A percentile compares a stretch with the other conserved stretches of the same genome.
These are phyloP conservation scores for Hetaerina titia DNA, from an alignment of 2,888 invertebrate genomes.

Conservation along the genomic window DNA sequence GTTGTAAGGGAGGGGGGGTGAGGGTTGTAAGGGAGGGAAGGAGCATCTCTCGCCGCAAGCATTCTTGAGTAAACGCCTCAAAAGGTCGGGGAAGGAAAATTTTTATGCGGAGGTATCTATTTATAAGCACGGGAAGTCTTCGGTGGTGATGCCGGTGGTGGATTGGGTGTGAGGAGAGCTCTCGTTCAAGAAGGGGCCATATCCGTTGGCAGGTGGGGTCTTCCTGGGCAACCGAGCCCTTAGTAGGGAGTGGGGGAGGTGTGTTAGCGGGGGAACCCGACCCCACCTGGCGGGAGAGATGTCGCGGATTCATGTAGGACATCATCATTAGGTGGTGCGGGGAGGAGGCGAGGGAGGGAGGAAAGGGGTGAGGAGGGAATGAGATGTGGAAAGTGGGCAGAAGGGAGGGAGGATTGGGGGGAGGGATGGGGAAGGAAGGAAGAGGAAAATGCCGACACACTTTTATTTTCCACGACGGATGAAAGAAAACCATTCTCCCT, in stretches of 20 bases:
- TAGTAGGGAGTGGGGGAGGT: neutral
- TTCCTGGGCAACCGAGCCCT: slow-evolving; percentile 1
- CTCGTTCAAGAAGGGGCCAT: neutral
- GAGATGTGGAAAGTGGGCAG: neutral
- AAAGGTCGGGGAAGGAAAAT: neutral
- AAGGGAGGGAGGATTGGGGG: neutral
- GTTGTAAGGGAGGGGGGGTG: too few relatives aligned
- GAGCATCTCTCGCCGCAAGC: neutral
- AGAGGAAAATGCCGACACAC: neutral
- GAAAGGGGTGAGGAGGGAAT: neutral
- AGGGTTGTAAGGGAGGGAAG: neutral
- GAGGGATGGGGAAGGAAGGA: neutral
- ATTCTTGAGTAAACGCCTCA: neutral
- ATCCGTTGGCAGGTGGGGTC: slow-evolving; percentile 9
- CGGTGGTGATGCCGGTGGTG: neutral
- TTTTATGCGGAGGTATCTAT: neutral
- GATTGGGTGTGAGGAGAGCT: neutral
- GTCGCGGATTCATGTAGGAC: slow-evolving; percentile 10
- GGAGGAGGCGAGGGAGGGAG: neutral
- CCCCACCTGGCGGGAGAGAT: neutral
- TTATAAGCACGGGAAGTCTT: neutral
- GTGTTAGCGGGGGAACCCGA: neutral
- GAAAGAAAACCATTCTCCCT: neutral
- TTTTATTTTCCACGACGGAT: neutral
- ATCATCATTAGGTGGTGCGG: neutral